Conservation (phyloP, 2,888 invertebrate species). For the Xestia sexstrigata region DNA sequence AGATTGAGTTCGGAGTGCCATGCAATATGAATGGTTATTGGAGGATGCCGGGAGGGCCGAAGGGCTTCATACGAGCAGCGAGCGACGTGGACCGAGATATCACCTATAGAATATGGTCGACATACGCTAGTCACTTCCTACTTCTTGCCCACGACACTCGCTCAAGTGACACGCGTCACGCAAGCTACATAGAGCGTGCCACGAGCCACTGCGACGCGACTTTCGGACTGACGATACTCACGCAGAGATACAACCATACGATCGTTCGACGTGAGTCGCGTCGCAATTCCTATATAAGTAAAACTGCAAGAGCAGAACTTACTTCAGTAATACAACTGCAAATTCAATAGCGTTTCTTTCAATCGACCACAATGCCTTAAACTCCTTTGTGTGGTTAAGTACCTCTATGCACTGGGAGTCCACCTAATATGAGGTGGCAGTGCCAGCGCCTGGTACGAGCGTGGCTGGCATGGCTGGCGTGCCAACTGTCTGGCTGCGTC, state of each 20-base stretch:
- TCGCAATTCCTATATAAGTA: background rate
- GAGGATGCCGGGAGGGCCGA: background rate
- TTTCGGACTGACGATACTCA: too few species aligned
- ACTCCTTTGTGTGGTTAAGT: slow-evolving; percentile 32
- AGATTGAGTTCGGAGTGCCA: background rate
- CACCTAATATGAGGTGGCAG: slow-evolving; percentile 27
- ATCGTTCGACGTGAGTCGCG: too few species aligned
- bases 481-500: slow-evolving; percentile 36
- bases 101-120: too few species aligned
- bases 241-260: too few species aligned
- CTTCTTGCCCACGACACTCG: background rate
- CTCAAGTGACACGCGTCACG: background rate
- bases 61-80: background rate
- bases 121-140: background rate
- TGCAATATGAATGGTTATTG: slow-evolving; percentile 33
- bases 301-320: background rate
- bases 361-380: background rate
- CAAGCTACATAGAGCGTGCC: background rate
- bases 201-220: too few species aligned
- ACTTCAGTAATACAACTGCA: background rate
- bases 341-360: background rate
- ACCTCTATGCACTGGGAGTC: slow-evolving; percentile 4
- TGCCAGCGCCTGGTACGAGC: background rate
- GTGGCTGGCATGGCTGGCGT: background rate
- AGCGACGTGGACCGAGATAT: background rate